Conservation (phyloP, 2,888 invertebrate species). For the Panzeria rudis region DNA sequence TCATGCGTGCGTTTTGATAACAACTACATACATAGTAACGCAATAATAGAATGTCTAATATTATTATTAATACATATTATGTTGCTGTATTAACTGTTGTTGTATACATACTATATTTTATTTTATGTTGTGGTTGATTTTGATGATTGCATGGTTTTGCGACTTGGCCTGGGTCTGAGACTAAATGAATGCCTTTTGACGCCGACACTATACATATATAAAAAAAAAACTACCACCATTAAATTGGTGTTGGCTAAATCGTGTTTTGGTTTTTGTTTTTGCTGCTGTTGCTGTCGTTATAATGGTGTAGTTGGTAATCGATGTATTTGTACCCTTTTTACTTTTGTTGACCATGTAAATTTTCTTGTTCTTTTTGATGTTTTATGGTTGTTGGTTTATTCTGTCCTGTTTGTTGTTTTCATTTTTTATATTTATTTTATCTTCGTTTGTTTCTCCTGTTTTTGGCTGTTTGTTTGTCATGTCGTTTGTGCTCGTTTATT, state of each 20-base stretch:
- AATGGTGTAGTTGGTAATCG: conserved; percentile 61
- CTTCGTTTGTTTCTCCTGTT: conserved; percentile 45
- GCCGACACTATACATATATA: conserved; percentile 48
- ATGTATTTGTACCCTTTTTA: conserved; percentile 63
- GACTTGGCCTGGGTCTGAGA: conserved; percentile 13
- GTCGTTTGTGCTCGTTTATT: conserved; percentile 68
- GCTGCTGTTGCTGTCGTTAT: conserved; percentile 28
- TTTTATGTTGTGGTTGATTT: conserved; percentile 55
- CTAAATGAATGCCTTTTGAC: conserved; percentile 57
- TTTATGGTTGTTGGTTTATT: conserved; percentile 66
- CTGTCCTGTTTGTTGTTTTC: conserved; percentile 46
- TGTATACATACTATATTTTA: conserved; percentile 26
- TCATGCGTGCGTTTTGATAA: not conserved
- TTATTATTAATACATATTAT: conserved; percentile 33
- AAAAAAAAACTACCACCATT: conserved; percentile 55
- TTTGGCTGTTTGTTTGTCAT: conserved; percentile 68
- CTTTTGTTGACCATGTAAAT: conserved; percentile 71
- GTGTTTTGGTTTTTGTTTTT: conserved; percentile 52
- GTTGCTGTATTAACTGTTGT: conserved; percentile 50
- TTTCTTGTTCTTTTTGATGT: conserved; percentile 72
- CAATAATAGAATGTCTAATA: conserved; percentile 26
- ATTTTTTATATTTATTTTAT: not conserved
- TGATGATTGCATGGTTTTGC: conserved; percentile 31
- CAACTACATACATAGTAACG: not conserved
- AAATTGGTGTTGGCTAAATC: conserved; percentile 72